Evolutionary conservation across 2,888 invertebrate genomes (phyloP).

Genomic region (Oeneis ivallda): DNA sequence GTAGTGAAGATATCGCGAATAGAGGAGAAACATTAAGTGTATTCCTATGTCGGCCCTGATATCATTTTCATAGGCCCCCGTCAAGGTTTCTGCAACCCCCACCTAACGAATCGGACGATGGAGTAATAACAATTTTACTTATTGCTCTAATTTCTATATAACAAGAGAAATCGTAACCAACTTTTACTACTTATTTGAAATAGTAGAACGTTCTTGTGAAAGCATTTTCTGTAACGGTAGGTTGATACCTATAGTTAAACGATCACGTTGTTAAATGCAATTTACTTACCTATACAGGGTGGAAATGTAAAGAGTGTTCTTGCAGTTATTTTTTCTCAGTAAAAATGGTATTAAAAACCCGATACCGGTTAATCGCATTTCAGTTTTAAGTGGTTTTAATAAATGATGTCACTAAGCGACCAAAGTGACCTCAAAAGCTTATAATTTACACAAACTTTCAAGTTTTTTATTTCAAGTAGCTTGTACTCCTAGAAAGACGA

Average conservation of each 20-base stretch:
- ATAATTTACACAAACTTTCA: too few species aligned
- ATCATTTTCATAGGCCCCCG: conserved; percentile 75
- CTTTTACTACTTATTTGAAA: too few species aligned
- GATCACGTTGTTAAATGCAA: not conserved
- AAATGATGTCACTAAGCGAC: too few species aligned
- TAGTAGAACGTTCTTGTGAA: not conserved
- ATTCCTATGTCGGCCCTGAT: conserved; percentile 74
- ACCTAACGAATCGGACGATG: conserved; percentile 25
- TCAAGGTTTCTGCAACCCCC: conserved; percentile 67
- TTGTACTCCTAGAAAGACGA: too few species aligned
- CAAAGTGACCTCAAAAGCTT: too few species aligned
- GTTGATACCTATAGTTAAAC: not conserved
- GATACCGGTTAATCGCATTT: too few species aligned
- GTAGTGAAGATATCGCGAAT: conserved; percentile 67
- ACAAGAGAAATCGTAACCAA: not conserved
- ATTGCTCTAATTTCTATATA: not conserved
- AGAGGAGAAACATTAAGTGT: conserved; percentile 76
- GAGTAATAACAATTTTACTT: not conserved
- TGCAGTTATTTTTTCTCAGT: too few species aligned
- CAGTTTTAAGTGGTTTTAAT: too few species aligned
- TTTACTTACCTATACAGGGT: not conserved
- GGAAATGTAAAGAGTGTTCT: too few species aligned
- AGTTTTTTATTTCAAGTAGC: too few species aligned
- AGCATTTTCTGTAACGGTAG: not conserved
- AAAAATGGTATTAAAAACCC: too few species aligned